A percentile compares a stretch with the other conserved stretches of the same genome.
These are phyloP conservation scores for Halcyon badia DNA, from an alignment of 2,797 vertebrate genomes.

Conservation along the genomic window DNA sequence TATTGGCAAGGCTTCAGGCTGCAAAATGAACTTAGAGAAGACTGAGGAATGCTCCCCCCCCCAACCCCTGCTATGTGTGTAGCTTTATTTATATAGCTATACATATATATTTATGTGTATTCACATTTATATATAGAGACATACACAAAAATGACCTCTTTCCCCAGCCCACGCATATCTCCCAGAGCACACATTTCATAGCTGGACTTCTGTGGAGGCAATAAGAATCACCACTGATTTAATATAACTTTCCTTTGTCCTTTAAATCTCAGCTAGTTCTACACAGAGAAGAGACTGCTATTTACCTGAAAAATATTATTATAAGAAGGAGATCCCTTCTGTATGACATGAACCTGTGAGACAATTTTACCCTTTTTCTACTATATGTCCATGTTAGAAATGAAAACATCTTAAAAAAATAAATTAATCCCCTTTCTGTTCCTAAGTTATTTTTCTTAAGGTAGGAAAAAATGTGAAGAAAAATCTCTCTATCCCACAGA, in stretches of 20 bases:
- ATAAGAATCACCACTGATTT: background rate
- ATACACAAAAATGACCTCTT: background rate
- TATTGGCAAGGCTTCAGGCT: background rate
- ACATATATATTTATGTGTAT: background rate
- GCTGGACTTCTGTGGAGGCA: background rate
- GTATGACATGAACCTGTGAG: background rate
- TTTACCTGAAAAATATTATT: background rate
- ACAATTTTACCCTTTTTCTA: background rate
- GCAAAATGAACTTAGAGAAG: background rate
- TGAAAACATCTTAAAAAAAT: background rate
- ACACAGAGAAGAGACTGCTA: fast-evolving
- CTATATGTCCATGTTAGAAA: background rate
- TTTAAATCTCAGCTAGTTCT: background rate
- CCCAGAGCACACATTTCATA: background rate
- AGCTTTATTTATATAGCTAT: background rate
- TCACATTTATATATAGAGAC: background rate
- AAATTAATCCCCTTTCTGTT: background rate
- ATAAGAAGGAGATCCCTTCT: background rate
- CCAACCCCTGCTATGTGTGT: background rate
- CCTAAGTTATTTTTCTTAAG: background rate
- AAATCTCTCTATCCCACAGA: background rate
- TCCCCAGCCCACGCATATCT: background rate
- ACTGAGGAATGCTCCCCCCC: background rate
- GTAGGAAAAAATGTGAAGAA: background rate
- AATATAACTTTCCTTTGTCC: background rate